These are phyloP conservation scores for Steatornis caripensis DNA, from an alignment of 2,113 vertebrate genomes.

Conservation along the genomic window DNA sequence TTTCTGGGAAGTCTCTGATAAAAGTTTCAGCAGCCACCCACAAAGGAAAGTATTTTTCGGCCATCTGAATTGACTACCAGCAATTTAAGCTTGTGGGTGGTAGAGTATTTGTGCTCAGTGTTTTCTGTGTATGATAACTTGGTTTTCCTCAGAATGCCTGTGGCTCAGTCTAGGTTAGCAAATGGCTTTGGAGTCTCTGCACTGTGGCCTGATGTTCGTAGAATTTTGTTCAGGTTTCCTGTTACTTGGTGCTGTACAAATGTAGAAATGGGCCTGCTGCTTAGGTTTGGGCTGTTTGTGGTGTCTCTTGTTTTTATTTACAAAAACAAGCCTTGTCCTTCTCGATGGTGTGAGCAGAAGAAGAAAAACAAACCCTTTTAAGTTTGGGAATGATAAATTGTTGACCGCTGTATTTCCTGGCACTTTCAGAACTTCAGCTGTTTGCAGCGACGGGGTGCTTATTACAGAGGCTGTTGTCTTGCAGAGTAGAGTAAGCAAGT, in stretches of 20 bases:
- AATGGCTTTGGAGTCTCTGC: not conserved
- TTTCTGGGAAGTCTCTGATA: slow-evolving; percentile 3
- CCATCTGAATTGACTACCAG: not conserved
- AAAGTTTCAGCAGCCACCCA: not conserved
- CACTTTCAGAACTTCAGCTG: not conserved
- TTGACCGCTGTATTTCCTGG: not conserved
- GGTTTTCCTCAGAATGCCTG: slow-evolving; percentile 2
- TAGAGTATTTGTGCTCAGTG: not conserved
- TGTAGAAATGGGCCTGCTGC: not conserved
- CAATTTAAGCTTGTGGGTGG: slow-evolving; percentile 14
- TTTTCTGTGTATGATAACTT: not conserved
- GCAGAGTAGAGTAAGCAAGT: not conserved
- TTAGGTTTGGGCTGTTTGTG: not conserved
- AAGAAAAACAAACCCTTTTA: not conserved
- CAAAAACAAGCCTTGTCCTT: not conserved
- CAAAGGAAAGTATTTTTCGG: not conserved
- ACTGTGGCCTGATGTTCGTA: not conserved
- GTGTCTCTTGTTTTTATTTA: not conserved
- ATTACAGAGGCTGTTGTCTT: not conserved
- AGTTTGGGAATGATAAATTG: not conserved
- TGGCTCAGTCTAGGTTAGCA: not conserved
- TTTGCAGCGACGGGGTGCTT: not conserved
- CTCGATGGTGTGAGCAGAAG: not conserved
- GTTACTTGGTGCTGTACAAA: not conserved
- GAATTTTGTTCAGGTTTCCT: not conserved